Conservation (phyloP, 2,888 invertebrate genomes). For the Drosophila dives region DNA sequence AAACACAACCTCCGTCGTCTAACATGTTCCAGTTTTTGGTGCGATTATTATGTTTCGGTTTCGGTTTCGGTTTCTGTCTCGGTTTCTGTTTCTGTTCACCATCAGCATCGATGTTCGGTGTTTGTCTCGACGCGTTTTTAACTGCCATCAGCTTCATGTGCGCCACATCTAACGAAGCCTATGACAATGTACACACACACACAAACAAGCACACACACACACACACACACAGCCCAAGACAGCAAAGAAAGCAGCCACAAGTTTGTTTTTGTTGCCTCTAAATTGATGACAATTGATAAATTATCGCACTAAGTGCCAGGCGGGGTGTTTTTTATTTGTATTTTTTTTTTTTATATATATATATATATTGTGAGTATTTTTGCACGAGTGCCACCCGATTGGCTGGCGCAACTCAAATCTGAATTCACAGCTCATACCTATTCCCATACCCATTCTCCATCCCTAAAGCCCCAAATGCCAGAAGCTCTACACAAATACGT, state of each 20-base stretch:
- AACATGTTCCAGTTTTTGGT: conserved; percentile 43
- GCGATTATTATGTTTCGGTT: conserved; percentile 22
- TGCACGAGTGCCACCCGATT: conserved; percentile 20
- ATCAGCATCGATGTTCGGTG: conserved; percentile 49
- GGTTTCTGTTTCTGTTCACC: conserved; percentile 32
- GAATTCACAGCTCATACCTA: conserved; percentile 4
- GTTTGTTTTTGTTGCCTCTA: conserved; percentile 54
- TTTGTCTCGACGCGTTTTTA: conserved; percentile 61
- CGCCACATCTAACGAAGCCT: conserved; percentile 59
- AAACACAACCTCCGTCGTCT: conserved; percentile 33
- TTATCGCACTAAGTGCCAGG: conserved; percentile 65
- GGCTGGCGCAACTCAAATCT: conserved; percentile 5
- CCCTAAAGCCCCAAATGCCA: not conserved
- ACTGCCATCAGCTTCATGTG: conserved; percentile 54
- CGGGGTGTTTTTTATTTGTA: not conserved
- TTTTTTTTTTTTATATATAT: no score
- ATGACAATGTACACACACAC: conserved; percentile 24
- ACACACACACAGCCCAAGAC: conserved; percentile 7
- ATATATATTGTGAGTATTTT: conserved; percentile 8
- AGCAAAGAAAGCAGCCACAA: conserved; percentile 68
- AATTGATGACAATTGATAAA: conserved; percentile 83
- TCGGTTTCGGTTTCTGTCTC: not conserved
- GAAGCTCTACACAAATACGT: not conserved
- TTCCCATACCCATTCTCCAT: not conserved
- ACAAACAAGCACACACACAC: conserved; percentile 7